These are phyloP conservation scores for Netelia fuscicornis DNA, from an alignment of 2,888 invertebrate genomes.

Conservation along the genomic window DNA sequence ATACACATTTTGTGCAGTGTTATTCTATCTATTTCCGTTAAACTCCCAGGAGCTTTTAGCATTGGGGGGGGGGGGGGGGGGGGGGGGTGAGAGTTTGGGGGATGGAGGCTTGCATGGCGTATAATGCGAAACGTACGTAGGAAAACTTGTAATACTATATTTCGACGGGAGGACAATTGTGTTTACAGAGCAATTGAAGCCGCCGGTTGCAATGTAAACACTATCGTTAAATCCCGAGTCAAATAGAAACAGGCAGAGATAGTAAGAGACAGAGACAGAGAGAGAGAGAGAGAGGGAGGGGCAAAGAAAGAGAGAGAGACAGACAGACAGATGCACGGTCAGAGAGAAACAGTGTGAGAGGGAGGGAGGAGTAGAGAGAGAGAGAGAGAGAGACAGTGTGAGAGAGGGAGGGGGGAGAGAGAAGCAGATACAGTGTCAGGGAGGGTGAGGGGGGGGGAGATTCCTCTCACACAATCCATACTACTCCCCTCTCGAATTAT, in stretches of 20 bases:
- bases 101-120: background rate
- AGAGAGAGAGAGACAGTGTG: conserved; percentile 6
- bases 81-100: background rate
- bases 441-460: background rate
- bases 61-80: background rate
- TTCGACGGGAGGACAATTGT: conserved; percentile 53
- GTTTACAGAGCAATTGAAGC: conserved; percentile 63
- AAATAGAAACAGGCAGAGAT: conserved; percentile 30
- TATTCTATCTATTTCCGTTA: conserved; percentile 19
- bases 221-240: conserved; percentile 52
- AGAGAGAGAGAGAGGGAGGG: background rate
- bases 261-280: conserved; percentile 1
- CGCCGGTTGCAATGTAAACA: conserved; percentile 51
- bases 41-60: conserved; percentile 29
- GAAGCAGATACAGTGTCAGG: too few species aligned
- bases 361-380: background rate
- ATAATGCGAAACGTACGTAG: background rate
- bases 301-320: background rate
- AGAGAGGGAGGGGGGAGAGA: background rate
- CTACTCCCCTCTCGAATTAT: conserved; percentile 40
- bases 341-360: conserved; percentile 10
- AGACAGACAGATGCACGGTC: background rate
- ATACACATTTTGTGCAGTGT: background rate
- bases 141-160: conserved; percentile 18
- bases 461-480: background rate